phyloP scores from a whole-genome alignment of 2,797 vertebrate species.

The Ispidina lecontei region DNA sequence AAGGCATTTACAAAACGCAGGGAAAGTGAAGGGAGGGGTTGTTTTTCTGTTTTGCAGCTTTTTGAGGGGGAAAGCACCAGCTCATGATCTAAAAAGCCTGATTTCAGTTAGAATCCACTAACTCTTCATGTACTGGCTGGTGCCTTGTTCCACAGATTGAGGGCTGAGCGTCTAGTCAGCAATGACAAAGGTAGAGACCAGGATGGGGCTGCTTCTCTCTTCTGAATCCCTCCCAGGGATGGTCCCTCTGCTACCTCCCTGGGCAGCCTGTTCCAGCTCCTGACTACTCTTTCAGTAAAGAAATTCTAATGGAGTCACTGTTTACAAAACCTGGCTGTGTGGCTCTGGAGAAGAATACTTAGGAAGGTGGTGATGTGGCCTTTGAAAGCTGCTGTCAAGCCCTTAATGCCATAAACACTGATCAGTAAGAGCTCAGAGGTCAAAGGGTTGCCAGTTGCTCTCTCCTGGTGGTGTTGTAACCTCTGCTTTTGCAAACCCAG shows the following conservation, averaged over 20 bases:
- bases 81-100: neutral
- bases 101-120: neutral
- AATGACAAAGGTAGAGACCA: neutral
- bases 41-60: neutral
- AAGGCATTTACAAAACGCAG: neutral
- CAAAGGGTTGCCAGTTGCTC: neutral
- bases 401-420: neutral
- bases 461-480: accelerated
- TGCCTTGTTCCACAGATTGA: neutral
- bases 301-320: neutral
- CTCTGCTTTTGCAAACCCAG: neutral
- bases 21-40: neutral
- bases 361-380: neutral
- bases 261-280: no score
- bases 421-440: neutral
- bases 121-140: neutral
- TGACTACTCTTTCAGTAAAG: no score
- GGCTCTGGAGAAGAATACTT: neutral
- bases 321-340: neutral
- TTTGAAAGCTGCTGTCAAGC: neutral
- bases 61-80: neutral
- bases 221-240: no score
- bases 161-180: neutral
- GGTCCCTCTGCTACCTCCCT: no score
- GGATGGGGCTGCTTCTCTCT: neutral